Percentiles rank a stretch among this genome's conserved stretches.
Conservation (phyloP, 2,797 vertebrate species). For the Anomalospiza imberbis region DNA sequence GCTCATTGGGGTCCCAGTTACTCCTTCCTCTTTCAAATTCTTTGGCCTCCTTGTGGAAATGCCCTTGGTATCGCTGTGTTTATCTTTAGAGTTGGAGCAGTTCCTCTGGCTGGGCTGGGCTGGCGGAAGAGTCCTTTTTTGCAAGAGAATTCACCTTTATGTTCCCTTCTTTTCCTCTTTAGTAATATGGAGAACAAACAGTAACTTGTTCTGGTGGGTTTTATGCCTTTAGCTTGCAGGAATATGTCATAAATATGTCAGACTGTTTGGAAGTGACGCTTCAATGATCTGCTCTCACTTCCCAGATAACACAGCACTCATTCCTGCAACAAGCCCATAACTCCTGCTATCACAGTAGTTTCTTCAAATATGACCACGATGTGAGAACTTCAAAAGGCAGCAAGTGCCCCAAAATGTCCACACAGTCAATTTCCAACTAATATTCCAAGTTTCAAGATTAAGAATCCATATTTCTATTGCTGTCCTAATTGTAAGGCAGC, state of each 20-base stretch:
- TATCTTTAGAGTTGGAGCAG: conserved; percentile 45
- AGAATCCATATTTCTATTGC: neutral
- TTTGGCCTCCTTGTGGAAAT: conserved; percentile 50
- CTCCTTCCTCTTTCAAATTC: conserved; percentile 57
- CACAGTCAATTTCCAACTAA: neutral
- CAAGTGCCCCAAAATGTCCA: neutral
- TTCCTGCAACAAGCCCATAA: neutral
- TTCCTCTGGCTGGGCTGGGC: neutral
- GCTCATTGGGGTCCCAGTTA: conserved; percentile 51
- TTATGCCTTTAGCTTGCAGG: neutral
- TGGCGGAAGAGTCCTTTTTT: neutral
- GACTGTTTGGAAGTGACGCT: neutral
- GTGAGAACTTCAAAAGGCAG: neutral
- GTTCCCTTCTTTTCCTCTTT: neutral
- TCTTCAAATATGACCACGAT: neutral
- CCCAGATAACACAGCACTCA: neutral
- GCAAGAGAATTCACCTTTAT: neutral
- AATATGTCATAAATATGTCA: neutral
- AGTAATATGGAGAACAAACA: neutral
- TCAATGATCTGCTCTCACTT: neutral
- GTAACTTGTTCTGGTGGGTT: neutral
- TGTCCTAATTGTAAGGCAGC: neutral
- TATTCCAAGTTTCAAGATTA: neutral
- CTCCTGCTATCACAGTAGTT: neutral
- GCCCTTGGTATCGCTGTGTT: conserved; percentile 18